These are phyloP conservation scores for Orthochromis malagaraziensis DNA, from an alignment of 2,113 vertebrate genomes.

Conservation along the genomic window DNA sequence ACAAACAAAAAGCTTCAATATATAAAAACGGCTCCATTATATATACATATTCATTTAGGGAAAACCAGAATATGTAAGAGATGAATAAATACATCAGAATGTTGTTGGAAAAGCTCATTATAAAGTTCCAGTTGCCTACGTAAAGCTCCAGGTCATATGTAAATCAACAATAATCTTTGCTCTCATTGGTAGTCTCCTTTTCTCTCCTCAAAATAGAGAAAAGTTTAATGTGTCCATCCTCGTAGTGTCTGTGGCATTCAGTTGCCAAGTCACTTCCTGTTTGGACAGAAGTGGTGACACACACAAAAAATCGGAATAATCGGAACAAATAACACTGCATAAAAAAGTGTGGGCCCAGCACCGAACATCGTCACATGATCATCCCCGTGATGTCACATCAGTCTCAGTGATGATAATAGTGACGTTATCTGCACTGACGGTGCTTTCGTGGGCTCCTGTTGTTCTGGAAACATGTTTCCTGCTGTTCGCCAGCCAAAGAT, in stretches of 20 bases:
- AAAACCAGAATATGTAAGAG: background rate
- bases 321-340: background rate
- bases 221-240: background rate
- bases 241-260: background rate
- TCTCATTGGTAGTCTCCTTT: background rate
- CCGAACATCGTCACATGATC: background rate
- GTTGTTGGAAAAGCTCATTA: background rate
- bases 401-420: background rate
- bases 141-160: background rate
- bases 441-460: background rate
- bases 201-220: background rate
- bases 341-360: background rate
- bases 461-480: background rate
- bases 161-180: background rate
- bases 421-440: background rate
- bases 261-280: background rate
- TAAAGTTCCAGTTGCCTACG: background rate
- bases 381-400: background rate
- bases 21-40: background rate
- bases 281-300: background rate
- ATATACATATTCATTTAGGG: background rate
- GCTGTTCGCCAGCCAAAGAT: background rate
- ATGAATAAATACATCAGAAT: background rate
- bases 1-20: background rate
- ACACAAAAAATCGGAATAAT: background rate